Conservation (phyloP, 2,797 vertebrate species). For the Mormyrops attenuatus region DNA sequence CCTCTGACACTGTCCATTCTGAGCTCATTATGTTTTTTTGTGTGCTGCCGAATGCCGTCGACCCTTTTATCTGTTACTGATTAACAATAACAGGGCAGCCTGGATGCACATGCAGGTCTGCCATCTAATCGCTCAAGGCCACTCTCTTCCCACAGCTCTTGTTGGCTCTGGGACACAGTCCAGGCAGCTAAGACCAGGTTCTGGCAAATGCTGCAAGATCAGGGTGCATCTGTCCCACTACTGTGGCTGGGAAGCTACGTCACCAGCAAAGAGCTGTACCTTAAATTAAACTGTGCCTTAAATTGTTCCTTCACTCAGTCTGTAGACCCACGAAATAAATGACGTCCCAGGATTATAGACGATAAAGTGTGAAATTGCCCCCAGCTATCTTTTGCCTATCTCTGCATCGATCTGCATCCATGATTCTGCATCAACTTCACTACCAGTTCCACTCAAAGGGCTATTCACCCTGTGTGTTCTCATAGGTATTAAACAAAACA, state of each 20-base stretch:
- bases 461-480: neutral
- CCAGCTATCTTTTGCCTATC: neutral
- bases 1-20: conserved; percentile 16
- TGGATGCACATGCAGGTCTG: conserved; percentile 29
- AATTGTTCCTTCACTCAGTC: neutral
- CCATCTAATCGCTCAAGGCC: conserved; percentile 27
- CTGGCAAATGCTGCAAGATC: neutral
- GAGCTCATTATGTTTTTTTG: conserved; percentile 16
- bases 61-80: conserved; percentile 34
- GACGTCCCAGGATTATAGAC: neutral
- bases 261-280: neutral
- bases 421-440: neutral
- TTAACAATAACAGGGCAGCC: conserved; percentile 30
- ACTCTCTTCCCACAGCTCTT: conserved; percentile 6
- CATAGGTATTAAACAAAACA: neutral
- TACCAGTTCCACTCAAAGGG: neutral
- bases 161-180: conserved; percentile 17
- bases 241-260: neutral
- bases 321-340: neutral
- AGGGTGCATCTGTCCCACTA: neutral
- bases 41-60: conserved; percentile 1
- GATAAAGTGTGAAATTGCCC: neutral
- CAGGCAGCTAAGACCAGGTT: conserved; percentile 14
- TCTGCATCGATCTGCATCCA: neutral
- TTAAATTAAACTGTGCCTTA: neutral